A percentile compares a stretch with the other conserved stretches of the same genome.
Conservation (phyloP, 2,113 vertebrate species). For the Carassius gibelio region DNA sequence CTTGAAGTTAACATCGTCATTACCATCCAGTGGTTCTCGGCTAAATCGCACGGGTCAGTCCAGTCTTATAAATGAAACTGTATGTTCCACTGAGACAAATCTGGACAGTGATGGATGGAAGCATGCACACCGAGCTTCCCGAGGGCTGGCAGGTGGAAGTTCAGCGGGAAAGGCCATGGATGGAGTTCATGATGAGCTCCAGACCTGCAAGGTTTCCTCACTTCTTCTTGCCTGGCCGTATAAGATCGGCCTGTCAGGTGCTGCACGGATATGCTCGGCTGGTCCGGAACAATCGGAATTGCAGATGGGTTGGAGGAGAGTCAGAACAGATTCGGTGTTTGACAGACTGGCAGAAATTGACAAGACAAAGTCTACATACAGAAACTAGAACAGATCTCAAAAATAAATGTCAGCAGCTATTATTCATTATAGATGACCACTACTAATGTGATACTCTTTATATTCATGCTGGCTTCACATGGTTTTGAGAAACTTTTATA, state of each 20-base stretch:
- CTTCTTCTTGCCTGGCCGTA: slow-evolving; percentile 61
- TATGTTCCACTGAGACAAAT: slow-evolving; percentile 72
- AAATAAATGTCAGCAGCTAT: neutral
- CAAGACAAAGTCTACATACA: slow-evolving; percentile 8
- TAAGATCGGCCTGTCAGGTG: slow-evolving; percentile 72
- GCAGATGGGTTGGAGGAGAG: slow-evolving; percentile 66
- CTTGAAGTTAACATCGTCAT: slow-evolving; percentile 64
- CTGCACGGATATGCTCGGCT: slow-evolving; percentile 70
- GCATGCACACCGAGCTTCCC: slow-evolving; percentile 59
- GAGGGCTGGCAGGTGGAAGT: slow-evolving; percentile 46
- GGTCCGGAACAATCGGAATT: slow-evolving; percentile 71
- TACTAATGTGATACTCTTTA: neutral
- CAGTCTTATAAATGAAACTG: slow-evolving; percentile 77
- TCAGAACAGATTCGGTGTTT: slow-evolving; percentile 20
- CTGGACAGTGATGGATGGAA: slow-evolving; percentile 74
- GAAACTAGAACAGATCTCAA: neutral
- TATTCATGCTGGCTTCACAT: neutral
- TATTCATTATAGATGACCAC: neutral
- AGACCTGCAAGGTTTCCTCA: slow-evolving; percentile 46
- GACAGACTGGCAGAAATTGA: slow-evolving; percentile 42
- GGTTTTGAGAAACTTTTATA: neutral
- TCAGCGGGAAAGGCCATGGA: slow-evolving; percentile 58
- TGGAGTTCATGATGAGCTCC: slow-evolving; percentile 79
- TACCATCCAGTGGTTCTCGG: slow-evolving; percentile 59
- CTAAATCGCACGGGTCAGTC: slow-evolving; percentile 67